Evolutionary conservation across 2,113 vertebrate species (phyloP), one percentile per base, ranked within the genome.

Genomic region (Chunga burmeisteri): DNA sequence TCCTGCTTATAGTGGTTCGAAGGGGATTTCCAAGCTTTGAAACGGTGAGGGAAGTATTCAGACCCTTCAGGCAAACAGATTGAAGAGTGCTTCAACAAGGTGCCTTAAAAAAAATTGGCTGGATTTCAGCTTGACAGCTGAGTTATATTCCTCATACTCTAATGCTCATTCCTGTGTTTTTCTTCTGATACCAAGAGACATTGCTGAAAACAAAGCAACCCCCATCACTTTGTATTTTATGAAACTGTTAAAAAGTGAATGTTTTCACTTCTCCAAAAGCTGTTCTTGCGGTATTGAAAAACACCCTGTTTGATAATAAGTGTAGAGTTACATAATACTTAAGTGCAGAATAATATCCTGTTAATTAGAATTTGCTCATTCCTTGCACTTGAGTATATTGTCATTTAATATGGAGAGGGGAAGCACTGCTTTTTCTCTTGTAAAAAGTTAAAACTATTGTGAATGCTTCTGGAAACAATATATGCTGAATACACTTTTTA

Each of bases 1-100:
- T 95, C 61, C 67, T 97, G 68, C 81, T 94, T 81, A 16, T 10
- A 77, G 87, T 55, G 71, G 36, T 84, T 93, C 2, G 73, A 63
- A 95, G 98, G 96, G 97, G 94, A 96, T 98, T 97, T 98, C 96
- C 96, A 97, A 17, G 67, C 52, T 95, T 72, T 91, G 74, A 83
- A 94, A 95, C 55, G 40, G 11, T 2, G 61, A 74, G 74, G 86
- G 73, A 85, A 97, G 73, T 94, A 80, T 55, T 93, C 91, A 67
- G 96, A 89, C 65, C 88, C 79, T 84, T 86, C 13, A 15, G 78
- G 77, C 93, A 87, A 71, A 74, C 36, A 75, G 59, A 90, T 81
- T 87, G 53, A 72, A 89, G 84, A 75, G 58, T 61, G 49, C 20
- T 94, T n/a, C 59, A 73, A 5, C 44, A 49, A 68, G 42, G 8